Percentiles rank a stretch among this genome's conserved stretches.
Evolutionary conservation across 2,797 vertebrate genomes (phyloP).

Genomic region (Merluccius polli): DNA sequence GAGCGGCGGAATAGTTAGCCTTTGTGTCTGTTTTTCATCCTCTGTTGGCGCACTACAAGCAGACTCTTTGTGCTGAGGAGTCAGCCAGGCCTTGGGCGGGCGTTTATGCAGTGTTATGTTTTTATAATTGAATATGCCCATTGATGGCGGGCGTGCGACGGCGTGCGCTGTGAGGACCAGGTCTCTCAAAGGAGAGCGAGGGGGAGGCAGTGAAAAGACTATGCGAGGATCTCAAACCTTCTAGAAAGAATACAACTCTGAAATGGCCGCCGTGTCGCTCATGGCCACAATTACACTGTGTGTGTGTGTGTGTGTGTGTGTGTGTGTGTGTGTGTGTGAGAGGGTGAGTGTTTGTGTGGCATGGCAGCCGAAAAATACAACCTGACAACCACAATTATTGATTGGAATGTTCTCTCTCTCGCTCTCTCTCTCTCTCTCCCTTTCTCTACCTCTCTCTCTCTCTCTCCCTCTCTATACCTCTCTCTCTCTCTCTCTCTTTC

Average conservation of each 20-base stretch:
- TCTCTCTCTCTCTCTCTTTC: background rate
- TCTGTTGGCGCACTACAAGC: too few relatives aligned
- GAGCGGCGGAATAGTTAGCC: background rate
- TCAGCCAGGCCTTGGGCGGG: too few relatives aligned
- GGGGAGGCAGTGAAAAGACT: background rate
- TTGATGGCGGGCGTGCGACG: too few relatives aligned
- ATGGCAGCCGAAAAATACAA: conserved; percentile 47
- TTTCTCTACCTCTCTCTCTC: conserved; percentile 22
- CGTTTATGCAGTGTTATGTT: too few relatives aligned
- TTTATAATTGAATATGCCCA: too few relatives aligned
- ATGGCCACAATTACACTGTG: conserved; percentile 26
- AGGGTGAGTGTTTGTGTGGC: background rate
- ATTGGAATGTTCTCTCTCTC: conserved; percentile 50
- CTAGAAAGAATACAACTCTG: conserved; percentile 41
- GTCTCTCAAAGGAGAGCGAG: too few relatives aligned
- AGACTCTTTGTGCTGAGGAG: too few relatives aligned
- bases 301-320: too few relatives aligned
- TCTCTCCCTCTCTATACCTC: conserved; percentile 15
- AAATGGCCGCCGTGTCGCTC: conserved; percentile 51
- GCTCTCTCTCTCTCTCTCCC: conserved; percentile 24
- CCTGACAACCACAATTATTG: conserved; percentile 61
- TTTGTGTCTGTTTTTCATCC: too few relatives aligned
- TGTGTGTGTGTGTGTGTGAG: too few relatives aligned
- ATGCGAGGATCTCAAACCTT: background rate
- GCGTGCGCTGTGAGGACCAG: too few relatives aligned